These are phyloP conservation scores for Aplochiton taeniatus DNA, from an alignment of 2,797 vertebrate genomes.

Conservation along the genomic window DNA sequence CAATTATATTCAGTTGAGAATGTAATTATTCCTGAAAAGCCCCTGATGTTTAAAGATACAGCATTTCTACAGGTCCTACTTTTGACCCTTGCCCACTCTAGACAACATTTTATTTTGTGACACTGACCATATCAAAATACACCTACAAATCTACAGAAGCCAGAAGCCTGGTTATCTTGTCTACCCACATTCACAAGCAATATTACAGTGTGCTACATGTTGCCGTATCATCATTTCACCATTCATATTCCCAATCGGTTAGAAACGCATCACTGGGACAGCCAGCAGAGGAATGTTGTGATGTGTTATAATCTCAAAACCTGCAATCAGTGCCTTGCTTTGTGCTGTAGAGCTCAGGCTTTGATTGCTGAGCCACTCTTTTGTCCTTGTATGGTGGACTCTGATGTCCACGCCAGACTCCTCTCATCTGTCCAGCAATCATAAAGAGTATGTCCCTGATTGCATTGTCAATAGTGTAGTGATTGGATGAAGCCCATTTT, in stretches of 20 bases:
- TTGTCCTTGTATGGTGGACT: constrained; percentile 48
- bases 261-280: constrained; percentile 29
- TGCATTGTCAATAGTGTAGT: constrained; percentile 43
- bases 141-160: too few species aligned
- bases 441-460: constrained; percentile 54
- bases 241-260: constrained; percentile 30
- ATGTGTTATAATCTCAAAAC: constrained; percentile 52
- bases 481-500: constrained; percentile 27
- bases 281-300: constrained; percentile 19
- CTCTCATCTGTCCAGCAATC: constrained; percentile 61
- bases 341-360: constrained; percentile 36
- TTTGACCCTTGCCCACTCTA: too few species aligned
- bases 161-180: too few species aligned
- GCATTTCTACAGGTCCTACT: too few species aligned
- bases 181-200: not conserved
- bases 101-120: too few species aligned
- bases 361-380: constrained; percentile 67
- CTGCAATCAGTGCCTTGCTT: constrained; percentile 53
- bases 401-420: constrained; percentile 54
- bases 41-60: too few species aligned
- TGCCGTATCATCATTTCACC: constrained; percentile 19
- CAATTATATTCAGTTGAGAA: too few species aligned
- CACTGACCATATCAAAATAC: too few species aligned
- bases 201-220: constrained; percentile 26
- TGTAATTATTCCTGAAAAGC: too few species aligned